A percentile compares a stretch with the other conserved stretches of the same genome.
These are phyloP conservation scores for Hypsopygia costalis DNA, from an alignment of 2,888 invertebrate species.

Conservation along the genomic window DNA sequence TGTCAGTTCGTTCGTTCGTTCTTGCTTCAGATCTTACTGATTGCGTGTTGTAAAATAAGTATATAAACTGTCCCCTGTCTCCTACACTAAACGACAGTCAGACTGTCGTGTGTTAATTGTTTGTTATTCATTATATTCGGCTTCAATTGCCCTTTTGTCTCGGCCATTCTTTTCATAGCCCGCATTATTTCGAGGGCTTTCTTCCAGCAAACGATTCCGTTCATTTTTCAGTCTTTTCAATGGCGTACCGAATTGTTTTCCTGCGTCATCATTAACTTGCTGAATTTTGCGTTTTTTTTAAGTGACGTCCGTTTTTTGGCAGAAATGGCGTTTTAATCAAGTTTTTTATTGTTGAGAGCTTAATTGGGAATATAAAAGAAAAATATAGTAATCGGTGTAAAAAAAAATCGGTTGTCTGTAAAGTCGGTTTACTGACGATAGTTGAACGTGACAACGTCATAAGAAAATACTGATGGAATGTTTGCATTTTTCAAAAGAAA, in stretches of 20 bases:
- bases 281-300: slow-evolving; percentile 32
- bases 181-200: slow-evolving; percentile 68
- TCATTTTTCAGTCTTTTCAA: slow-evolving; percentile 69
- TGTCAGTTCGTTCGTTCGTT: too few species aligned
- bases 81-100: slow-evolving; percentile 19
- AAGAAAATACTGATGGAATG: too few species aligned
- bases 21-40: too few species aligned
- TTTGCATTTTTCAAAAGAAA: too few species aligned
- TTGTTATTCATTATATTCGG: slow-evolving; percentile 76
- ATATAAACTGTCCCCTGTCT: slow-evolving; percentile 8
- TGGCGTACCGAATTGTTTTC: slow-evolving; percentile 60
- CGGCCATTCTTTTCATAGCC: slow-evolving; percentile 59
- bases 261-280: slow-evolving; percentile 74
- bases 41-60: too few species aligned
- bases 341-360: slow-evolving; percentile 1
- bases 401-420: too few species aligned
- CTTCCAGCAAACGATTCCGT: slow-evolving; percentile 66
- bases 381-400: background rate
- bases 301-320: slow-evolving; percentile 30
- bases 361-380: slow-evolving; percentile 1
- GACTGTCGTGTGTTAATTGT: slow-evolving; percentile 74
- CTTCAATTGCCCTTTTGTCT: slow-evolving; percentile 79
- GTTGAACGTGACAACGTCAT: too few species aligned
- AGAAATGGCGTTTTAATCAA: slow-evolving; percentile 8
- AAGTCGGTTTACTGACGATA: too few species aligned